These are phyloP conservation scores for Drosophila kanekoi DNA, from an alignment of 2,888 invertebrate genomes.

Conservation along the genomic window DNA sequence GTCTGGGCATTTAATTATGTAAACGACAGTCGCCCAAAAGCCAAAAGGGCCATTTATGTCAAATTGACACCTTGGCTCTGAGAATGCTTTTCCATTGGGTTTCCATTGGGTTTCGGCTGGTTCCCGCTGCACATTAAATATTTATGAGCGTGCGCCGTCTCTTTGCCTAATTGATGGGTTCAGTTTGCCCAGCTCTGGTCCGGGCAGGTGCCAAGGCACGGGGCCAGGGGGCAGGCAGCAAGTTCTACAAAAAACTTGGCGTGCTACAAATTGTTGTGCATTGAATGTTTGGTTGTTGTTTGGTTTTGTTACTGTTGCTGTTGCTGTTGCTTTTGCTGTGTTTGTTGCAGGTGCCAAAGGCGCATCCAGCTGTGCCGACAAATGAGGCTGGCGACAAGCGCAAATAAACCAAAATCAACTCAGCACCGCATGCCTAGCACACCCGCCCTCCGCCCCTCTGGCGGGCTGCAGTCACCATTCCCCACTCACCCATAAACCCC, in stretches of 20 bases:
- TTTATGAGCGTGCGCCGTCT: conserved; percentile 74
- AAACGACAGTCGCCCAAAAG: conserved; percentile 59
- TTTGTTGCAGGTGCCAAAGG: conserved; percentile 71
- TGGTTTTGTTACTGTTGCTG: conserved; percentile 25
- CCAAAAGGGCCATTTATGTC: conserved; percentile 73
- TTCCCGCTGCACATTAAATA: conserved; percentile 64
- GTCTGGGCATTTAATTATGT: conserved; percentile 77
- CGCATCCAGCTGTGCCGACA: conserved; percentile 79
- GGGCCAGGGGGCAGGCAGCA: conserved; percentile 2
- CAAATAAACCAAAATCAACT: conserved; percentile 81
- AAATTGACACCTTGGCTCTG: conserved; percentile 74
- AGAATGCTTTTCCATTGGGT: conserved; percentile 36
- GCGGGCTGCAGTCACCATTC: background rate
- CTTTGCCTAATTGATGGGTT: conserved; percentile 77
- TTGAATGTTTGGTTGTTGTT: conserved; percentile 39
- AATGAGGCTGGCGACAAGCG: conserved; percentile 79
- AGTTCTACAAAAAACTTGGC: conserved; percentile 47
- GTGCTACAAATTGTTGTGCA: conserved; percentile 61
- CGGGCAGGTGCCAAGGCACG: conserved; percentile 58
- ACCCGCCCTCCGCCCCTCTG: background rate
- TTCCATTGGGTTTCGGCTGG: conserved; percentile 6
- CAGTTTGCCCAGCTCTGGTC: conserved; percentile 34
- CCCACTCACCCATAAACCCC: conserved; percentile 10
- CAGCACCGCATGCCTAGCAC: conserved; percentile 50
- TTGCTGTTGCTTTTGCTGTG: conserved; percentile 21